phyloP scores from a whole-genome alignment of 1,140 invertebrate species.

The Drosophila insularis region DNA sequence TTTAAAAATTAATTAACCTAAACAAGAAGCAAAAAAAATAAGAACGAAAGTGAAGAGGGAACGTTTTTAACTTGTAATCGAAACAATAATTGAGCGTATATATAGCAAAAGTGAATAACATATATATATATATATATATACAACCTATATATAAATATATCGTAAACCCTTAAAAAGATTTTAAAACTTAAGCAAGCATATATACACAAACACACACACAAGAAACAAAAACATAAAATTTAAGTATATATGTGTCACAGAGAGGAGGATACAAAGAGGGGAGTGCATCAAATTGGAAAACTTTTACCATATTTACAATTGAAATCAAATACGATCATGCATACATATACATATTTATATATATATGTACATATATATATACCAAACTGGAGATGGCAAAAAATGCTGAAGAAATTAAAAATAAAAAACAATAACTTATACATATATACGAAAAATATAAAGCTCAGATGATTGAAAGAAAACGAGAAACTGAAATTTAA shows the following conservation, averaged over 20 bases:
- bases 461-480: constrained; percentile 55
- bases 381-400: neutral
- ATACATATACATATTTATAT: constrained; percentile 18
- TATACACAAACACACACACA: constrained; percentile 9
- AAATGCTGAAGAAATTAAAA: constrained; percentile 24
- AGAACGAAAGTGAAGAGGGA: constrained; percentile 4
- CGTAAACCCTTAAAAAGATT: constrained; percentile 54
- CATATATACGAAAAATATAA: constrained; percentile 47
- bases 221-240: neutral
- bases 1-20: constrained; percentile 47
- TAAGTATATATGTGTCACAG: neutral
- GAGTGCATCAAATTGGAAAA: neutral
- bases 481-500: constrained; percentile 38
- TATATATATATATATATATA: constrained; percentile 43
- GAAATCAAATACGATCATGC: constrained; percentile 1
- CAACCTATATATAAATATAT: constrained; percentile 57
- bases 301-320: constrained; percentile 46
- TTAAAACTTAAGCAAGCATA: constrained; percentile 70
- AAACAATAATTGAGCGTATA: constrained; percentile 75
- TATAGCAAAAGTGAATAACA: constrained; percentile 49
- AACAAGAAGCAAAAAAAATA: constrained; percentile 2
- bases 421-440: constrained; percentile 26
- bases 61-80: constrained; percentile 65
- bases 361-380: constrained; percentile 29
- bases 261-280: too few relatives aligned